Evolutionary conservation across 2,113 vertebrate species (phyloP), one percentile per base, ranked within the genome.

Genomic region (Sebastes fasciatus): DNA sequence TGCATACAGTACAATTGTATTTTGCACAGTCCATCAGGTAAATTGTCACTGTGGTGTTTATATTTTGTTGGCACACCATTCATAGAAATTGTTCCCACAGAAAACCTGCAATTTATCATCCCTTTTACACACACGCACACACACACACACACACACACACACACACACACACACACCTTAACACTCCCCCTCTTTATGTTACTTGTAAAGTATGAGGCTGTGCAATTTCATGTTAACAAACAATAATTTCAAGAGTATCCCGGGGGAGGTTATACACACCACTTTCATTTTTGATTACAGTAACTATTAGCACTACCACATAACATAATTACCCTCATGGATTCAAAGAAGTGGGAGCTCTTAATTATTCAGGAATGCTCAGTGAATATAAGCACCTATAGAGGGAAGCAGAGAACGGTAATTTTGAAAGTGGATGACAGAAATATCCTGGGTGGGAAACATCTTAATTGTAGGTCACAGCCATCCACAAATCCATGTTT

Each of bases 51-150:
- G 0, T 77, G 34, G 46, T 71, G 52, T 60, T 84, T 54, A 8
- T n/a, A 61, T 83, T 71, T 52, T 71, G 57, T 62, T 46, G 45
- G 49, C 43, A 12, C 0, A 76, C 49, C 5, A 1, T 52, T 75
- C 5, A 21, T 60, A 60, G 72, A 80, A 86, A 67, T 82, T 11
- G 82, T 51, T 65, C 60, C 77, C 48, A 74, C 7, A 40, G 65
- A 80, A 83, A 86, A 80, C 72, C 49, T 68, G 62, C 48, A 80
- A 81, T 83, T 73, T 71, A 82, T 89, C 83, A 81, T 85, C 26
- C 23, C 45, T 23, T 74, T 5, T 34, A 34, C 34, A 34, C 34
- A 34, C 34, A 34, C 34, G 34, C 34, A 62, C 62, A 68, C 43
- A n/a, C 48, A 46, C 34, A 34, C 19, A 68, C 63, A 40, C 19